Conservation (phyloP, 2,113 vertebrate genomes). For the Paramormyrops kingsleyae region DNA sequence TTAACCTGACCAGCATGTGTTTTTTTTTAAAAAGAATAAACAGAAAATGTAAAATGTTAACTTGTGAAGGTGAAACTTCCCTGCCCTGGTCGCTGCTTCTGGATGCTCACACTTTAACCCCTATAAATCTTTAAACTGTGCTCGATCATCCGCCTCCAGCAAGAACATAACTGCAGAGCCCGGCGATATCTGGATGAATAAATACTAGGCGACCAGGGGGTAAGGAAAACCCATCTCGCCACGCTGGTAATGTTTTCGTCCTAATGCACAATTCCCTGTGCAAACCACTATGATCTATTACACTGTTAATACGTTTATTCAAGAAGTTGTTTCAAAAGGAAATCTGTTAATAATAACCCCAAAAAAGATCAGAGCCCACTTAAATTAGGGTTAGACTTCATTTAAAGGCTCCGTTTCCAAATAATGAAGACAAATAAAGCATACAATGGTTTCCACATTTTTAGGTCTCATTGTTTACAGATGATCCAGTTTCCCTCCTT, state of each 20-base stretch:
- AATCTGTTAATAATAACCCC: not conserved
- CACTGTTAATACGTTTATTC: not conserved
- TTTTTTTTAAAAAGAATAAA: not conserved
- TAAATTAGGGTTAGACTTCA: not conserved
- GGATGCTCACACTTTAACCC: not conserved
- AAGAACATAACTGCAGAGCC: not conserved
- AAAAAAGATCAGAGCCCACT: not conserved
- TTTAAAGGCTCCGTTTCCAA: not conserved
- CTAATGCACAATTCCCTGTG: not conserved
- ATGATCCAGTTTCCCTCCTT: not conserved
- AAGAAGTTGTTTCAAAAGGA: not conserved
- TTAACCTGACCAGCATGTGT: not conserved
- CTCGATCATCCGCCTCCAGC: not conserved
- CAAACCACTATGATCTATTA: not conserved
- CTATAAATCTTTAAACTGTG: slow-evolving; percentile 4
- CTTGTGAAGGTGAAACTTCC: not conserved
- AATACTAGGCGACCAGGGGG: not conserved
- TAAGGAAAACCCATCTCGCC: not conserved
- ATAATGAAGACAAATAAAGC: not conserved
- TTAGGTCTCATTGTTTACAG: not conserved
- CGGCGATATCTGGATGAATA: not conserved
- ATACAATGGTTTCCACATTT: not conserved
- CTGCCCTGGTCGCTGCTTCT: not conserved
- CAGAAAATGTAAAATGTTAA: not conserved
- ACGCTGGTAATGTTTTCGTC: not conserved